Conservation (phyloP, 2,797 vertebrate species). For the Argya squamiceps region DNA sequence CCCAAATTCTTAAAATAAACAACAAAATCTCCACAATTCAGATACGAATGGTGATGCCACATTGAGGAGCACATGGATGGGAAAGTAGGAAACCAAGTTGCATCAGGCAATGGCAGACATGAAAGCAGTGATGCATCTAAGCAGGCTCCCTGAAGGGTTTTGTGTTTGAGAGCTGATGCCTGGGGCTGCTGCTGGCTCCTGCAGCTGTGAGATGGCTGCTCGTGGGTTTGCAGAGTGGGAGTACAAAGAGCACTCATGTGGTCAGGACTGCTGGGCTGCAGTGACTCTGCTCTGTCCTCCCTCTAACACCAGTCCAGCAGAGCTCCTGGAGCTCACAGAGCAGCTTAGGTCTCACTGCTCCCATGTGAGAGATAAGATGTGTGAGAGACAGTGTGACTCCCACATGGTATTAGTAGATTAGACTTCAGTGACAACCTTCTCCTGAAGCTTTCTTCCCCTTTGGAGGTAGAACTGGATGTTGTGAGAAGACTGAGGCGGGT, state of each 20-base stretch:
- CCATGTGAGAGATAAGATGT: neutral
- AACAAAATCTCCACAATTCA: neutral
- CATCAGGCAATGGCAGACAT: neutral
- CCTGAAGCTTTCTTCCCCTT: neutral
- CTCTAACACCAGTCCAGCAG: fast-evolving
- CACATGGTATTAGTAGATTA: neutral
- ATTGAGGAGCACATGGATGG: neutral
- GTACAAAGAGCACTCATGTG: fast-evolving
- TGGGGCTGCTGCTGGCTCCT: neutral
- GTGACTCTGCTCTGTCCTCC: neutral
- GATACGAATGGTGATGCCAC: fast-evolving
- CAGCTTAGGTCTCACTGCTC: neutral
- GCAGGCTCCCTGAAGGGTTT: neutral
- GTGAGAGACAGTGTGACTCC: neutral
- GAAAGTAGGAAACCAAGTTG: neutral
- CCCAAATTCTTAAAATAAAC: neutral
- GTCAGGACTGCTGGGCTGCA: neutral
- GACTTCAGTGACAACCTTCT: neutral
- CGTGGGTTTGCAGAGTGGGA: fast-evolving
- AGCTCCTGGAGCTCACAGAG: neutral
- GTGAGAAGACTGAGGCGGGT: neutral
- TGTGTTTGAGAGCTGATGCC: neutral
- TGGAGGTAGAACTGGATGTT: neutral
- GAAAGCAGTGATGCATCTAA: neutral
- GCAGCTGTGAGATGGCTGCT: neutral